Evolutionary conservation across 2,113 vertebrate genomes (phyloP), one percentile per base, ranked within the genome.

Genomic region (Drymodes brunneopygia): DNA sequence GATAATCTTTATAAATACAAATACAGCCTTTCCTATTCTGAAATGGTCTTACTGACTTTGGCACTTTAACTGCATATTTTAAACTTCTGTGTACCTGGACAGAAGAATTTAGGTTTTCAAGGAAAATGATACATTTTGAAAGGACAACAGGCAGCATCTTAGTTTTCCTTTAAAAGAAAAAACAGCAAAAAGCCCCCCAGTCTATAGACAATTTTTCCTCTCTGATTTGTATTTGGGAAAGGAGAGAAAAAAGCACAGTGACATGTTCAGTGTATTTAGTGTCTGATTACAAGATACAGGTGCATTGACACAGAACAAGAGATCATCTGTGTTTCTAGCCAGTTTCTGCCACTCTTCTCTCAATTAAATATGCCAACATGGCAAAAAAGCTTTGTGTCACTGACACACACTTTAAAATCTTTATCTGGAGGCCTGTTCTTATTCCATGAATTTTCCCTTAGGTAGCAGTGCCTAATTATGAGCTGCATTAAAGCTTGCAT

Each of bases 381-480:
- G 45, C 62, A 78, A 85, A 88, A 90, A 53, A 67, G 5, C 33
- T 69, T 61, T 9, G 72, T 82, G 84, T 75, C 60, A 42, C 53
- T 83, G 58, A 60, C 67, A 89, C 72, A n/a, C 0, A 2, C 75
- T 92, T 88, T 45, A 51, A 45, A 44, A 77, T 44, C 70, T 81
- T 93, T 12, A 35, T 90, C 44, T 94, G 35, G 56, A 95, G 61
- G 81, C 50, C 50, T 89, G 51, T 51, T 89, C 78, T 89, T 95
- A 44, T 89, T 96, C 95, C 91, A 78, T 60, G 91, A 36, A 58
- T 92, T 87, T 61, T 65, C 85, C 28, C 88, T 79, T 70, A 89
- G 89, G 61, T 96, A 72, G 14, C 3, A 9, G 50, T 88, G 42
- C 88, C 42, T 96, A 94, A 95, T 96, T 91, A 91, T 16, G 69